Conservation (phyloP, 2,113 vertebrate species). For the Dryoscopus gambensis region DNA sequence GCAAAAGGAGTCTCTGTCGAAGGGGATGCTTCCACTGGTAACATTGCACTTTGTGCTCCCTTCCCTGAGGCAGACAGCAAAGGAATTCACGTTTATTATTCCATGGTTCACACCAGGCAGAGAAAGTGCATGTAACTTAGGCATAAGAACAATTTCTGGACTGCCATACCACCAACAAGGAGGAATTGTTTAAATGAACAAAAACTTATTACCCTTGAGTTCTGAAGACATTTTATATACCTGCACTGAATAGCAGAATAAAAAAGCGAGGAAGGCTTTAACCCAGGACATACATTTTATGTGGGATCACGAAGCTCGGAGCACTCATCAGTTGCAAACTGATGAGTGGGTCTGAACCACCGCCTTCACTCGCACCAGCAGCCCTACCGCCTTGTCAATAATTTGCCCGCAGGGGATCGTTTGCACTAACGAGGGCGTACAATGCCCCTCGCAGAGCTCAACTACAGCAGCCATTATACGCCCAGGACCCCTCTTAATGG, state of each 20-base stretch:
- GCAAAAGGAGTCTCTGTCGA: neutral
- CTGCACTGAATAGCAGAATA: neutral
- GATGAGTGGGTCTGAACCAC: neutral
- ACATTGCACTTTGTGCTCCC: neutral
- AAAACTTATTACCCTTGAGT: neutral
- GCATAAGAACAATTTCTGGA: neutral
- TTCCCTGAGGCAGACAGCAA: neutral
- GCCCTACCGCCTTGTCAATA: rapidly evolving
- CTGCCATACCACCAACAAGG: neutral
- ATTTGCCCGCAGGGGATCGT: rapidly evolving
- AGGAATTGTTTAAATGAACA: neutral
- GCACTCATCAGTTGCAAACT: rapidly evolving
- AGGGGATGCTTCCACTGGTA: rapidly evolving
- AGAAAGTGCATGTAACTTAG: rapidly evolving
- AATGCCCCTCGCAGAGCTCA: neutral
- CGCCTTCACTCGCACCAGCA: neutral
- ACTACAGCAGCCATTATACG: rapidly evolving
- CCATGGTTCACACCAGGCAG: rapidly evolving
- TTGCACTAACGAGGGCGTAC: rapidly evolving
- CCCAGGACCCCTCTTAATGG: too few species aligned
- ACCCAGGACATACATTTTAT: rapidly evolving
- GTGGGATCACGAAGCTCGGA: rapidly evolving
- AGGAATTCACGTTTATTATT: neutral
- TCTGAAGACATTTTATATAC: neutral
- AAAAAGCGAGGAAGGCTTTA: neutral